Evolutionary conservation across 1,140 invertebrate species (phyloP).

Genomic region (Halesus radiatus): DNA sequence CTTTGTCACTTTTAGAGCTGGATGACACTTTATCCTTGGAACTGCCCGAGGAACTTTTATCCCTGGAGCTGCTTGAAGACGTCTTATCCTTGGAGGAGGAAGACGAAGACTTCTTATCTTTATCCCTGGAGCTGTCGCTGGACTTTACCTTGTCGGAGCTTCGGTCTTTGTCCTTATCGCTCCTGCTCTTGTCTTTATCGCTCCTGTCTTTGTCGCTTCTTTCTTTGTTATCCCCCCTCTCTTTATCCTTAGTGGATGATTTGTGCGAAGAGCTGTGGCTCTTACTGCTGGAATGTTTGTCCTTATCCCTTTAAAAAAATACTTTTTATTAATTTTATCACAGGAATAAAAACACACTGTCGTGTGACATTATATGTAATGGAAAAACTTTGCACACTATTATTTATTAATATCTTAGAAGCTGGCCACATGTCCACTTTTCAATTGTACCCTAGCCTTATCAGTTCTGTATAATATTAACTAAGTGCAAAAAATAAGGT

Average conservation of each 20-base stretch:
- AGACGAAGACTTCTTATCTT: constrained; percentile 68
- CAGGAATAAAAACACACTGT: not conserved
- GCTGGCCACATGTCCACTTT: no score
- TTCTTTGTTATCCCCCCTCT: constrained; percentile 68
- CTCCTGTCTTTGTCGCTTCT: constrained; percentile 67
- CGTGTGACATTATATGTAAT: no score
- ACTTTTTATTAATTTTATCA: not conserved
- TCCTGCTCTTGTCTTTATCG: constrained; percentile 70
- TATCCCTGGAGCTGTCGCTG: constrained; percentile 65
- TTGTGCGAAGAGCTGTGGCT: constrained; percentile 75
- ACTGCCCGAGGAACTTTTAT: constrained; percentile 40
- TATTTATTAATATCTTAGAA: no score
- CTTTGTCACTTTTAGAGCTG: constrained; percentile 65
- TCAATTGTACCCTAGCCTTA: no score
- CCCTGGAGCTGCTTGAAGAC: constrained; percentile 53
- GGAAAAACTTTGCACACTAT: no score
- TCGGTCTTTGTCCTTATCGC: constrained; percentile 69
- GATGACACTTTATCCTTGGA: constrained; percentile 67
- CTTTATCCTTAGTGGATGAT: constrained; percentile 75
- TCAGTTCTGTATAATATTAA: no score
- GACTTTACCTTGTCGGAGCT: constrained; percentile 60
- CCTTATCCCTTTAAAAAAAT: constrained; percentile 66
- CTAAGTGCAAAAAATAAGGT: no score
- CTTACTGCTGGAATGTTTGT: constrained; percentile 70
- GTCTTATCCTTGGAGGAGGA: constrained; percentile 58